phyloP scores from a whole-genome alignment of 2,113 vertebrate species.

The Urocitellus parryii region DNA sequence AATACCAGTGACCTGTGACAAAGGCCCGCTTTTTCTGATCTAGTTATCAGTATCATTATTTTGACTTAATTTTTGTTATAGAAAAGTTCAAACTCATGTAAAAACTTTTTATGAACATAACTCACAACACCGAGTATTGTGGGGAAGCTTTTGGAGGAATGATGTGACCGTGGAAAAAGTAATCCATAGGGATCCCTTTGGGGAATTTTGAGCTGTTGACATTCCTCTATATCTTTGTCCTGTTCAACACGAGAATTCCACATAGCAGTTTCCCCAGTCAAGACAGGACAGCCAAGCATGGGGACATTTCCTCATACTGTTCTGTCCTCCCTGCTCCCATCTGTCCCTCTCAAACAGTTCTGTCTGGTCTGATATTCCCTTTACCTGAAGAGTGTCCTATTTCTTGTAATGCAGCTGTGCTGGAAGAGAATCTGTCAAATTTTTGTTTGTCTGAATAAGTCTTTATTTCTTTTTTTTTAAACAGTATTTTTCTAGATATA shows the following conservation, averaged over 20 bases:
- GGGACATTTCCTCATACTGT: background rate
- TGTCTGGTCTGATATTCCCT: background rate
- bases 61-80: constrained; percentile 1
- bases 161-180: background rate
- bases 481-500: background rate
- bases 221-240: background rate
- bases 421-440: background rate
- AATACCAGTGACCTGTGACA: background rate
- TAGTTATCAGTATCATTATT: background rate
- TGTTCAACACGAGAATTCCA: background rate
- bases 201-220: background rate
- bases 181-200: background rate
- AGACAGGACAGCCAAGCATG: background rate
- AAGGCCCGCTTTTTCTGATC: background rate
- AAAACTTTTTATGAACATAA: background rate
- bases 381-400: background rate
- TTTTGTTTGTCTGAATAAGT: background rate
- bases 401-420: background rate
- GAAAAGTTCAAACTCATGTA: background rate
- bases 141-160: background rate
- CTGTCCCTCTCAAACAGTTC: background rate
- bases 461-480: background rate
- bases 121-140: background rate
- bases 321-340: background rate
- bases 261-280: background rate